These are phyloP conservation scores for Alca torda DNA, from an alignment of 2,797 vertebrate species.

Conservation along the genomic window DNA sequence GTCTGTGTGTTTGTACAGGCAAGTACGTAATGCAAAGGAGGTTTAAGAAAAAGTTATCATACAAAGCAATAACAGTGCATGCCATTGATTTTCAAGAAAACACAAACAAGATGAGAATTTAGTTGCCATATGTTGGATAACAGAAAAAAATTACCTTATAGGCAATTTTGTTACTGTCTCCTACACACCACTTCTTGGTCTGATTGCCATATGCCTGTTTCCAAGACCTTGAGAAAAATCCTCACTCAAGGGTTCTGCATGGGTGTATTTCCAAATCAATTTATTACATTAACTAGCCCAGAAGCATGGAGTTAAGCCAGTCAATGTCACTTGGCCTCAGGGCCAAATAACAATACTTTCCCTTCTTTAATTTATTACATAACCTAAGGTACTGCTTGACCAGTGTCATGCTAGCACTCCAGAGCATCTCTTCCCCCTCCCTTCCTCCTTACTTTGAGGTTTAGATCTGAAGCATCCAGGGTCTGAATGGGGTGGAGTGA, in stretches of 20 bases:
- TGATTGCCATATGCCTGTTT: neutral
- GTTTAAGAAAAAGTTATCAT: neutral
- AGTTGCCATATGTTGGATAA: neutral
- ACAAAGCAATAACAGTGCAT: neutral
- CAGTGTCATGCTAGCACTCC: neutral
- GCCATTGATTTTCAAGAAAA: neutral
- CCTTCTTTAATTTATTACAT: neutral
- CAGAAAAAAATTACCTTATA: neutral
- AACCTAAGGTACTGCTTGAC: neutral
- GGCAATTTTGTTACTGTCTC: neutral
- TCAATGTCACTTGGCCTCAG: neutral
- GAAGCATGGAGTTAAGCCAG: neutral
- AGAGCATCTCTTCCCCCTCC: neutral
- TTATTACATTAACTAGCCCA: neutral
- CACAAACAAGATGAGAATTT: neutral
- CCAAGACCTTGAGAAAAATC: neutral
- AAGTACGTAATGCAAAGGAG: neutral
- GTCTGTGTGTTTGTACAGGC: neutral
- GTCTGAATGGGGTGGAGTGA: neutral
- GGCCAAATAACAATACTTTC: neutral
- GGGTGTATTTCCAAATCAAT: neutral
- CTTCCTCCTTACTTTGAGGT: neutral
- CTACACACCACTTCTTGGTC: neutral
- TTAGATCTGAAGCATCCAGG: neutral
- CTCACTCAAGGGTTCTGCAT: neutral